phyloP scores from a whole-genome alignment of 2,888 invertebrate genomes.

The Tolmerus cingulatus region DNA sequence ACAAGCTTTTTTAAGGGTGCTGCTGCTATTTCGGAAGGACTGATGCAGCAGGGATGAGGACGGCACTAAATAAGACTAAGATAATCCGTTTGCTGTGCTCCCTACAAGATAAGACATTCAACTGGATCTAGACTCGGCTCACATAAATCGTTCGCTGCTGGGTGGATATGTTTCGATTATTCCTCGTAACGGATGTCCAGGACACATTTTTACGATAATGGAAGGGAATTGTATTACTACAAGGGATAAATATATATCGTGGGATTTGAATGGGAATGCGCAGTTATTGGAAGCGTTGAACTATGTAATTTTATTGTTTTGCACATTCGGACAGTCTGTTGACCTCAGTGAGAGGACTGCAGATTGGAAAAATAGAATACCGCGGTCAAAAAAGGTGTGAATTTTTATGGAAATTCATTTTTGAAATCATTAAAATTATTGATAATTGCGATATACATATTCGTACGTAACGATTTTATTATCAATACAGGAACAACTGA shows the following conservation, averaged over 20 bases:
- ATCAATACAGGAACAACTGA: neutral
- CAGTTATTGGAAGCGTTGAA: conserved; percentile 17
- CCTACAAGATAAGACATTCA: conserved; percentile 18
- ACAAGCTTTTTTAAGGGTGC: neutral
- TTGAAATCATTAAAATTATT: neutral
- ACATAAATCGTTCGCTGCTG: conserved; percentile 10
- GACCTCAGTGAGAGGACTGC: neutral
- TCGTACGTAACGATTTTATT: neutral
- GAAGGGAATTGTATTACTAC: conserved; percentile 13
- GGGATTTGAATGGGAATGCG: conserved; percentile 7
- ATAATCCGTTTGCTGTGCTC: conserved; percentile 21
- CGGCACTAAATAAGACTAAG: conserved; percentile 10
- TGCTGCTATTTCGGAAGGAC: neutral
- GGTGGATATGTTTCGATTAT: conserved; percentile 26
- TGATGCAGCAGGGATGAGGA: neutral
- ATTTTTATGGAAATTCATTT: neutral
- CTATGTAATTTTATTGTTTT: neutral
- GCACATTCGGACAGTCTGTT: neutral
- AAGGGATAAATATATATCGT: conserved; percentile 8
- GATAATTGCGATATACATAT: neutral
- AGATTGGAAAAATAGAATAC: neutral
- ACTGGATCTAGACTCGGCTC: conserved; percentile 9
- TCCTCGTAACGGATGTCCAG: conserved; percentile 26
- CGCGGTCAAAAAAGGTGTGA: neutral
- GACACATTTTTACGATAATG: conserved; percentile 28